Evolutionary conservation across 2,113 vertebrate species (phyloP), one percentile per base, ranked within the genome.

Genomic region (Gorilla gorilla): DNA sequence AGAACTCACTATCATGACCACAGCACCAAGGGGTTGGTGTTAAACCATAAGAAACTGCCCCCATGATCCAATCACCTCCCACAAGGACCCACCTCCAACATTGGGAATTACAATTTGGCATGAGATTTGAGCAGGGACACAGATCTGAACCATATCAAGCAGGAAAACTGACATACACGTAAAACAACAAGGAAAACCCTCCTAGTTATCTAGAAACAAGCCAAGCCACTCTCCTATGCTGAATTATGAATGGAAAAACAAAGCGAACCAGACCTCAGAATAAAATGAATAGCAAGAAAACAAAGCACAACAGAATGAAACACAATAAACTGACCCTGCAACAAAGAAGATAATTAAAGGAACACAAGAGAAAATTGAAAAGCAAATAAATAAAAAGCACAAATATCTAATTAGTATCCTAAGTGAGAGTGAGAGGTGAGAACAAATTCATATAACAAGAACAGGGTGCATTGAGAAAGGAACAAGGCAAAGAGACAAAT

Each of bases 381-480:
- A 80, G n/a, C 25, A 76, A 83, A 57, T 81, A 81, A 90, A 59
- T 38, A n/a, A 48, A n/a, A 13, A 22, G 55, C 2, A 72, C 17
- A 55, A 55, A n/a, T 12, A 59, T 81, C 35, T 55, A 57, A 73
- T 38, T 50, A 43, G 64, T 45, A 10, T 40, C 27, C 55, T 68
- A 76, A 38, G 45, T 8, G 43, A 94, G 88, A 38, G 45, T 8
- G n/a, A 94, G 88, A 72, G n/a, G 5, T 20, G 1, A 70, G 52
- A 87, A 66, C 48, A 10, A 35, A 84, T 72, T 75, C 57, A 35
- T 25, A 32, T 43, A 96, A 85, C 89, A 94, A 97, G 96, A 96
- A 92, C 79, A 89, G 95, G 64, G 57, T 48, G 73, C 57, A 57
- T 30, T 89, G 93, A 96, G 73, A 90, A 96, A 96, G 43, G 89